These are phyloP conservation scores for Ascaphus truei DNA, from an alignment of 2,113 vertebrate genomes.

Conservation along the genomic window DNA sequence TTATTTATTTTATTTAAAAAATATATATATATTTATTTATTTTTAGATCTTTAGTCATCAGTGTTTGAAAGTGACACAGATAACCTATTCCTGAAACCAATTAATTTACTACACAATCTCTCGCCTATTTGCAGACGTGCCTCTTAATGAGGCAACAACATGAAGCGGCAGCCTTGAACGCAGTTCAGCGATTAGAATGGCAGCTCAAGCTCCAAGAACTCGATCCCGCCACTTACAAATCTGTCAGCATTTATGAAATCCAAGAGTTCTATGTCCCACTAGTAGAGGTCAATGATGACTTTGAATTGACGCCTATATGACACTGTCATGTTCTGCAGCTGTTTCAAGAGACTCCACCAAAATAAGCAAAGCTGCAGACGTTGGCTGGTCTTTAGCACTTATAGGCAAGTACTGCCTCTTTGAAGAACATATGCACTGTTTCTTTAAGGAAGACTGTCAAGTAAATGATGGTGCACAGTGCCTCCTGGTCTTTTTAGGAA, in stretches of 20 bases:
- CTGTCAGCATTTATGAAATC: slow-evolving; percentile 97
- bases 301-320: slow-evolving; percentile 96
- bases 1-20: too few species aligned
- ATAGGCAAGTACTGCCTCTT: background rate
- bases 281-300: slow-evolving; percentile 97
- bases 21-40: too few species aligned
- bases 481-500: background rate
- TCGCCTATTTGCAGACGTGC: slow-evolving; percentile 91
- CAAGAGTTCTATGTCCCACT: slow-evolving; percentile 97
- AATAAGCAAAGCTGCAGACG: slow-evolving; percentile 29
- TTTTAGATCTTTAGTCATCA: too few species aligned
- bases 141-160: slow-evolving; percentile 98
- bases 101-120: too few species aligned
- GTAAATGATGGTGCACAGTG: background rate
- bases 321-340: slow-evolving; percentile 16
- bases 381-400: slow-evolving; percentile 41
- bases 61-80: too few species aligned
- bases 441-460: background rate
- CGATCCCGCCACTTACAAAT: slow-evolving; percentile 93
- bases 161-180: slow-evolving; percentile 94
- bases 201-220: slow-evolving; percentile 97
- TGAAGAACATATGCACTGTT: slow-evolving; percentile 21
- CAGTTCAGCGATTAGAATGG: slow-evolving; percentile 96
- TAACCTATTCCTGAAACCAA: too few species aligned
- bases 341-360: slow-evolving; percentile 13